A percentile compares a stretch with the other conserved stretches of the same genome.
Conservation (phyloP, 2,113 vertebrate genomes). For the Sardina pilchardus region DNA sequence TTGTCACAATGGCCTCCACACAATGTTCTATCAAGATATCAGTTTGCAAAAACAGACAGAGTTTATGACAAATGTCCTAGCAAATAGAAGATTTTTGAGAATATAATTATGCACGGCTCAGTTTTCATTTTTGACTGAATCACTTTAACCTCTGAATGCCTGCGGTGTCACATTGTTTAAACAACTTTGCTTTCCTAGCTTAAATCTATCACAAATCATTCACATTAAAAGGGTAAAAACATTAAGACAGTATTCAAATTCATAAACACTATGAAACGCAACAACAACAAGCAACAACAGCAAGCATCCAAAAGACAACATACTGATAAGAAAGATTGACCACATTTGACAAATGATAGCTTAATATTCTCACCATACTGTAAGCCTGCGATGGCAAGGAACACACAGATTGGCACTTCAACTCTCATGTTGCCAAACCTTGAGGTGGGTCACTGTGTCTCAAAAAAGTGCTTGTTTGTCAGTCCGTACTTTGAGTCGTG, state of each 20-base stretch:
- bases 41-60: neutral
- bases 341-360: neutral
- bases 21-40: neutral
- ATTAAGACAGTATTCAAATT: neutral
- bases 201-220: neutral
- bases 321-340: neutral
- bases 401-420: slow-evolving; percentile 49
- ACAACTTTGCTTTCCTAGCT: neutral
- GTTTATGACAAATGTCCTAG: neutral
- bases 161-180: neutral
- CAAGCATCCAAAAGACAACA: neutral
- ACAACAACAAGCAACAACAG: neutral
- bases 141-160: neutral
- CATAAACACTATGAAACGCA: neutral
- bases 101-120: neutral
- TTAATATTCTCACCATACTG: slow-evolving; percentile 61
- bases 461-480: neutral
- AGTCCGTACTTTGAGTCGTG: slow-evolving; percentile 21
- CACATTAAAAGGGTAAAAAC: neutral
- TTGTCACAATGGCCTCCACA: neutral
- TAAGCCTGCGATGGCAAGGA: slow-evolving; percentile 58
- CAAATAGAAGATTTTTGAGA: neutral
- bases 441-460: neutral
- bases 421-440: neutral
- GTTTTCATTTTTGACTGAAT: neutral